These are phyloP conservation scores for Enteromius anoplus DNA, from an alignment of 2,797 vertebrate genomes.

Conservation along the genomic window DNA sequence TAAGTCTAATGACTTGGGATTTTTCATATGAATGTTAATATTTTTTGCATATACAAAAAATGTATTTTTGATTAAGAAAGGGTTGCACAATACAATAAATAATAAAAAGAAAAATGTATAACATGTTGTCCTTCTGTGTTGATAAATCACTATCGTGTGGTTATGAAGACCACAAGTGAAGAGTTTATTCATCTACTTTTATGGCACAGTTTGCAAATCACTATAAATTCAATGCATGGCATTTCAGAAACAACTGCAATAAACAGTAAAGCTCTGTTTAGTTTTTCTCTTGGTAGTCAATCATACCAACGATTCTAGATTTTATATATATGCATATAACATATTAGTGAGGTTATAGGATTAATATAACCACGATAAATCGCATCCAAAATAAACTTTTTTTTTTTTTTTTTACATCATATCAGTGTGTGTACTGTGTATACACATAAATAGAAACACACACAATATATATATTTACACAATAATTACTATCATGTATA, in stretches of 20 bases:
- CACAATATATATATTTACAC: too few relatives aligned
- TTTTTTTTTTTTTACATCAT: too few relatives aligned
- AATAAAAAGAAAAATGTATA: not conserved
- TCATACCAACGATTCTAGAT: not conserved
- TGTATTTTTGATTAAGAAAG: slow-evolving; percentile 11
- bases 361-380: too few relatives aligned
- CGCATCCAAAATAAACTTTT: too few relatives aligned
- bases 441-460: too few relatives aligned
- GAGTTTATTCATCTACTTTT: not conserved
- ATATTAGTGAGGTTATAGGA: too few relatives aligned
- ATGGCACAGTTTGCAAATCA: not conserved
- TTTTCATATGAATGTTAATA: not conserved
- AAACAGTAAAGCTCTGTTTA: not conserved
- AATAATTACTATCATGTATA: too few relatives aligned
- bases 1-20: not conserved
- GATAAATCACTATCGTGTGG: not conserved
- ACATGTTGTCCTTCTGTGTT: not conserved
- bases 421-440: too few relatives aligned
- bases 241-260: slow-evolving; percentile 1
- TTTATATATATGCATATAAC: not conserved
- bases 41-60: slow-evolving; percentile 8
- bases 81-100: not conserved
- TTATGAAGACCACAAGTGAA: not conserved
- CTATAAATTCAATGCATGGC: not conserved
- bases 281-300: not conserved